Evolutionary conservation across 2,888 invertebrate genomes (phyloP).

Genomic region (Caenorhabditis afra): DNA sequence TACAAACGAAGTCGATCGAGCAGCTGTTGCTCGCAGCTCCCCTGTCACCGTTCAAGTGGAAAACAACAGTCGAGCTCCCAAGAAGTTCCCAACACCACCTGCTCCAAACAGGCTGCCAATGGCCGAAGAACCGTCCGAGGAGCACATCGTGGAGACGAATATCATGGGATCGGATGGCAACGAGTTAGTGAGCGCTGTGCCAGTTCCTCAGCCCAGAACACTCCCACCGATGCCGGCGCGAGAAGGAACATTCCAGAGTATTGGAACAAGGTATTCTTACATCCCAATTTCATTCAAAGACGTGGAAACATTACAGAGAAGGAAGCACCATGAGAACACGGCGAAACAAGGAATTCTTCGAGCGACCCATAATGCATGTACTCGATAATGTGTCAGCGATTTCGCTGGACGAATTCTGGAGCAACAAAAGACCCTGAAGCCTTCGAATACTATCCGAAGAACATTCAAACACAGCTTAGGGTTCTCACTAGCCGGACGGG

Average conservation of each 20-base stretch:
- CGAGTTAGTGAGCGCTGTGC: slow-evolving; percentile 38
- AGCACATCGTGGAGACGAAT: slow-evolving; percentile 13
- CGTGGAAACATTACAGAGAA: slow-evolving; percentile 51
- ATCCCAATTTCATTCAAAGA: neutral
- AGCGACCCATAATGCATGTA: slow-evolving; percentile 70
- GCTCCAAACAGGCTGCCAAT: slow-evolving; percentile 35
- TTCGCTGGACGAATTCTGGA: slow-evolving; percentile 78
- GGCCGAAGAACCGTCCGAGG: slow-evolving; percentile 25
- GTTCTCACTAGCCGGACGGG: slow-evolving; percentile 21
- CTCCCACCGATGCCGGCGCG: slow-evolving; percentile 58
- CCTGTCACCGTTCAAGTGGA: slow-evolving; percentile 18
- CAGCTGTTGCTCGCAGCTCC: slow-evolving; percentile 1
- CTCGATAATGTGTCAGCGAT: slow-evolving; percentile 77
- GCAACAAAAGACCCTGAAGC: slow-evolving; percentile 58
- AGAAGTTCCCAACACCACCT: slow-evolving; percentile 40
- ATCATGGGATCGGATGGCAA: neutral
- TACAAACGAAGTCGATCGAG: neutral
- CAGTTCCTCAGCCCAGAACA: slow-evolving; percentile 42
- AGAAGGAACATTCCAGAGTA: slow-evolving; percentile 60
- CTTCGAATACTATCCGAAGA: neutral
- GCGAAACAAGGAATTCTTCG: slow-evolving; percentile 67
- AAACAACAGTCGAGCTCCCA: slow-evolving; percentile 24
- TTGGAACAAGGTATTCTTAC: slow-evolving; percentile 49
- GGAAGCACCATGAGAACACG: slow-evolving; percentile 62
- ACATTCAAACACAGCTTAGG: slow-evolving; percentile 15